A percentile compares a stretch with the other conserved stretches of the same genome.
Evolutionary conservation across 1,140 invertebrate genomes (phyloP).

Genomic region (Drosophila tsacasi): DNA sequence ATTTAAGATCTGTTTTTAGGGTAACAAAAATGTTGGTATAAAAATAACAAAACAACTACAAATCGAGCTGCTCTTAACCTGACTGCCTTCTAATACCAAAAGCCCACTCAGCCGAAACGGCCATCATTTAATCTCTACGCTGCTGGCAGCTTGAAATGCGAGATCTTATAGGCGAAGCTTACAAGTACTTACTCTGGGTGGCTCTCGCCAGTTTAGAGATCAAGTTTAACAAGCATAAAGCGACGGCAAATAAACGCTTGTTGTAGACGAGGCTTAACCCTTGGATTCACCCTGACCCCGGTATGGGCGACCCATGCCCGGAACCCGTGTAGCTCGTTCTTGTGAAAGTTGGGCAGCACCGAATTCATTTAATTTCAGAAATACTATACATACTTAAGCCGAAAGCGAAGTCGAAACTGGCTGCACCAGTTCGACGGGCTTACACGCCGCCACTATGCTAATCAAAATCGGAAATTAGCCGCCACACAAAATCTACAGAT

Average conservation of each 20-base stretch:
- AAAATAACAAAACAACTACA: slow-evolving; percentile 11
- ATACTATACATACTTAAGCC: slow-evolving; percentile 22
- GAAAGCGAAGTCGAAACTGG: slow-evolving; percentile 63
- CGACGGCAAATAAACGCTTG: slow-evolving; percentile 55
- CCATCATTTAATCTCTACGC: slow-evolving; percentile 69
- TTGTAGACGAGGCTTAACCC: slow-evolving; percentile 24
- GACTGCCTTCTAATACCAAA: slow-evolving; percentile 66
- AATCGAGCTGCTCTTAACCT: slow-evolving; percentile 20
- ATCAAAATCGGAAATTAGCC: slow-evolving; percentile 43
- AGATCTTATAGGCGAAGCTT: slow-evolving; percentile 72
- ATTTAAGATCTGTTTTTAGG: slow-evolving; percentile 5
- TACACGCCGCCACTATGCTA: slow-evolving; percentile 37
- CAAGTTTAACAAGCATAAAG: slow-evolving; percentile 71
- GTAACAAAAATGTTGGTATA: slow-evolving; percentile 3
- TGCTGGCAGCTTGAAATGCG: slow-evolving; percentile 62
- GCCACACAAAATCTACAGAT: slow-evolving; percentile 6
- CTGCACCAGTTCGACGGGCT: slow-evolving; percentile 69
- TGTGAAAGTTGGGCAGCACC: slow-evolving; percentile 63
- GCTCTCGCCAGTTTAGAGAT: slow-evolving; percentile 56
- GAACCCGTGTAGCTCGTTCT: slow-evolving; percentile 71
- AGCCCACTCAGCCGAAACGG: slow-evolving; percentile 67
- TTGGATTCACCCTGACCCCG: slow-evolving; percentile 67
- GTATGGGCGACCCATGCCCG: slow-evolving; percentile 29
- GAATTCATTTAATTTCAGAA: slow-evolving; percentile 30
- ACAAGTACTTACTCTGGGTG: slow-evolving; percentile 31